Evolutionary conservation across 2,888 invertebrate genomes (phyloP), one percentile per base, ranked within the genome.

Genomic region (Cheilosia variabilis): DNA sequence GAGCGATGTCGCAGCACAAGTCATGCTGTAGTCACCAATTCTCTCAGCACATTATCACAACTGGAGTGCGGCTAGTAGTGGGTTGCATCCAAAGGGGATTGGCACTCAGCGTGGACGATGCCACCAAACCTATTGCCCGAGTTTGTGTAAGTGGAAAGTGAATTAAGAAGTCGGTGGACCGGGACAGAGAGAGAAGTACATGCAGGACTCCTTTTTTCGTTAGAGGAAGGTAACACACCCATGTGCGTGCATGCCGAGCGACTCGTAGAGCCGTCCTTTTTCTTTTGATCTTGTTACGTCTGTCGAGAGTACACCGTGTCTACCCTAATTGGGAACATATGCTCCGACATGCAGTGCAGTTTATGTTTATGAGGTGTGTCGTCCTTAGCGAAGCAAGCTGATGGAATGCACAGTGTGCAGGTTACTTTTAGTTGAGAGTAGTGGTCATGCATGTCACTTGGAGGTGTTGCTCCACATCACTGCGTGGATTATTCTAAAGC

Each of bases 301-400:
- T 47, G 62, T 47, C 19, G n/a, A 22, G 13, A 31, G 43, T n/a
- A 45, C 27, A 31, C 55, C 57, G 60, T 58, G 79, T 72, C 79
- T 58, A 43, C 34, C 27, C 52, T 73, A 68, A 80, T 80, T 80
- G 79, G 73, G 24, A 66, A 66, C 73, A 66, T 31, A 73, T 62
- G 53, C 73, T 41, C 17, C 65, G 72, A 37, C 52, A 37, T 71
- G 62, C 50, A 76, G 47, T 76, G 37, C 9, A 50, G 50, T 31
- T 72, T 72, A 58, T 57, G 19, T 45, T 72, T 43, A 65, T 57
- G 55, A 47, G 43, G 24, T 77, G 15, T 65, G 22, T 52, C 22
- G 50, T 58, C 57, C 71, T 71, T 71, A 50, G 24, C 13, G 24
- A 13, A 9, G 50, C 19, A 9, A 47, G 10, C 17, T 15, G 43